Base-by-base conservation (phyloP, 23 tunicate genomes). In the Diplosoma virens region DNA sequence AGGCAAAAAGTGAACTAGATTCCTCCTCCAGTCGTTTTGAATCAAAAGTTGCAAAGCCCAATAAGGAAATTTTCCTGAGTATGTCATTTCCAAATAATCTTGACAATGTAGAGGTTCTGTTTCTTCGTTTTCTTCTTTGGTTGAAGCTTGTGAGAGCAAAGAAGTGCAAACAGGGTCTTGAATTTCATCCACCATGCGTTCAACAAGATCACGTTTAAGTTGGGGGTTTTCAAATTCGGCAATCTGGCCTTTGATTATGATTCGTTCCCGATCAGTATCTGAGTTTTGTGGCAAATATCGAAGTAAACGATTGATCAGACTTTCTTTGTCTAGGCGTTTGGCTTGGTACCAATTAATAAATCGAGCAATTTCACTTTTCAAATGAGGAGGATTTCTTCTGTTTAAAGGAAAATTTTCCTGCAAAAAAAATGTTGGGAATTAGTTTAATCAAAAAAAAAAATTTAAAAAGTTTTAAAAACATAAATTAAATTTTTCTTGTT, bases 61-160 rank as follows among this genome's bases (percentile, higher is more conserved):
- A 35, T 50, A 47, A 72, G 78, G 78, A 72, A 47, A 50, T 3
- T 72, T 36, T 37, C 74, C 74, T 67, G 21, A 6, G 27, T 17
- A 11, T 9, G 50, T 17, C n/a, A 2, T 17, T 25, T 36, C 7
- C 28, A 35, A 37, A 63, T 26, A 6, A 7, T 67, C 74, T 35
- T 18, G 52, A 3, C 25, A 5, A 7, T 67, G 74, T 9, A 22
- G 2, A 34, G 52, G 74, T 2, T 35, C 7, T 35, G 2, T 35
- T 34, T 67, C 74, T 35, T 67, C 74, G 2, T 67, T 52, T 23
- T 67, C 74, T 36, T 67, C 74, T 61, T 61, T 27, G 35, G 30
- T 25, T 4, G n/a, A 4, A 55, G n/a, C 22, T 5, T 3, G 14
- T 11, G 36, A 33, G 9, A 63, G 34, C 36, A 29, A 28, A 3